Conservation (phyloP, 1,140 invertebrate species). For the Lanistes nyassanus region DNA sequence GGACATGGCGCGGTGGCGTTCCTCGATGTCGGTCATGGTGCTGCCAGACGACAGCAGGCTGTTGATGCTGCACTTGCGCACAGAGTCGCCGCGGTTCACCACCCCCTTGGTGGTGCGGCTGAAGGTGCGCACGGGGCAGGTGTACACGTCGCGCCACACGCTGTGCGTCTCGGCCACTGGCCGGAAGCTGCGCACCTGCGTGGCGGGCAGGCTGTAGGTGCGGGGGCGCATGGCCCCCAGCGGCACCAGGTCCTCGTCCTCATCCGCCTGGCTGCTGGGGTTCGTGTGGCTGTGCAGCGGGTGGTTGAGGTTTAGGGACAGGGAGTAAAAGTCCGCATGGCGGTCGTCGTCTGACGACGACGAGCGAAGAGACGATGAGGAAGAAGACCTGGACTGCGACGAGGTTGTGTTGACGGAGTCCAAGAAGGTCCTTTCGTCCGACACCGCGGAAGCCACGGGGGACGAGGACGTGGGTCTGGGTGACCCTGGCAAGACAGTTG, state of each 20-base stretch:
- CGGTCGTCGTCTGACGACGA: conserved; percentile 4
- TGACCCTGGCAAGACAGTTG: no score
- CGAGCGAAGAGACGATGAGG: background rate
- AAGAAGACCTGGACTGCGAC: background rate
- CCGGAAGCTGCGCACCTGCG: background rate
- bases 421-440: conserved; percentile 1
- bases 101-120: conserved; percentile 86
- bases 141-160: conserved; percentile 12
- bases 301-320: conserved; percentile 3
- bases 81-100: conserved; percentile 93
- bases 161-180: background rate
- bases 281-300: background rate
- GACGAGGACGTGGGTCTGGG: background rate
- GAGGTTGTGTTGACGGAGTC: conserved; percentile 2
- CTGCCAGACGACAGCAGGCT: conserved; percentile 81
- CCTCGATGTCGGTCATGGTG: conserved; percentile 25
- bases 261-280: conserved; percentile 1
- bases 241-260: background rate
- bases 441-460: background rate
- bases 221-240: conserved; percentile 6
- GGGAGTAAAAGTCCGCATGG: background rate
- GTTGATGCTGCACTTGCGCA: conserved; percentile 69
- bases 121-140: conserved; percentile 81
- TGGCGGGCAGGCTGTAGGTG: conserved; percentile 15
- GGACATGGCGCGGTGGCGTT: conserved; percentile 13